Evolutionary conservation across 2,113 vertebrate genomes (phyloP).

Genomic region (Barnardius zonarius): DNA sequence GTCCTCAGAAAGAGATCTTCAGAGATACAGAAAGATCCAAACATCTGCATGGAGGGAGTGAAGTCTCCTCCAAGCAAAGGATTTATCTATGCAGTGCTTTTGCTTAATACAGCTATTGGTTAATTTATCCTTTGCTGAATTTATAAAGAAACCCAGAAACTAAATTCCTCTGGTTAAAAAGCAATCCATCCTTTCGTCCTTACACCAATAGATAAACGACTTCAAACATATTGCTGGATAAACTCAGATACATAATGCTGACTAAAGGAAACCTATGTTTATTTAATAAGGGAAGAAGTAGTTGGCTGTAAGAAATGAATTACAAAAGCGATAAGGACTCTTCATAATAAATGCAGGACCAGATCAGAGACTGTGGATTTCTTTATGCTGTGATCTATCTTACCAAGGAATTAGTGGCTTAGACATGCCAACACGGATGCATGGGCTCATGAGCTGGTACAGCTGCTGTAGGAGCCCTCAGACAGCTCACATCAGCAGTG

Average conservation of each 20-base stretch:
- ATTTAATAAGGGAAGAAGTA: background rate
- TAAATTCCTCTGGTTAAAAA: background rate
- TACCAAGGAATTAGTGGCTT: background rate
- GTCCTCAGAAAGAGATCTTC: background rate
- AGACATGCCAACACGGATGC: background rate
- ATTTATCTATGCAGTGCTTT: background rate
- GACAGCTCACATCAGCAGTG: fast-evolving
- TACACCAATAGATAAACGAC: background rate
- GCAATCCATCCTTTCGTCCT: background rate
- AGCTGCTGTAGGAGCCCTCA: background rate
- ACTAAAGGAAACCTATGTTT: background rate
- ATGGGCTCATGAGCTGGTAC: fast-evolving
- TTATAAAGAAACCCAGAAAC: background rate
- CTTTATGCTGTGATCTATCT: background rate
- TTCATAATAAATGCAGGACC: background rate
- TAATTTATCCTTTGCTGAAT: background rate
- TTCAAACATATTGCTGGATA: background rate
- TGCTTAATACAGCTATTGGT: background rate
- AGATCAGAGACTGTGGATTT: background rate
- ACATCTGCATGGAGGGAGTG: background rate
- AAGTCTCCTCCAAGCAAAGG: background rate
- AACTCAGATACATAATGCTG: background rate
- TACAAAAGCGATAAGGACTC: background rate
- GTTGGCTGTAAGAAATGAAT: background rate
- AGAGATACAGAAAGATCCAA: background rate